A percentile compares a stretch with the other conserved stretches of the same genome.
These are phyloP conservation scores for Hycleus phaleratus DNA, from an alignment of 1,140 invertebrate genomes.

Conservation along the genomic window DNA sequence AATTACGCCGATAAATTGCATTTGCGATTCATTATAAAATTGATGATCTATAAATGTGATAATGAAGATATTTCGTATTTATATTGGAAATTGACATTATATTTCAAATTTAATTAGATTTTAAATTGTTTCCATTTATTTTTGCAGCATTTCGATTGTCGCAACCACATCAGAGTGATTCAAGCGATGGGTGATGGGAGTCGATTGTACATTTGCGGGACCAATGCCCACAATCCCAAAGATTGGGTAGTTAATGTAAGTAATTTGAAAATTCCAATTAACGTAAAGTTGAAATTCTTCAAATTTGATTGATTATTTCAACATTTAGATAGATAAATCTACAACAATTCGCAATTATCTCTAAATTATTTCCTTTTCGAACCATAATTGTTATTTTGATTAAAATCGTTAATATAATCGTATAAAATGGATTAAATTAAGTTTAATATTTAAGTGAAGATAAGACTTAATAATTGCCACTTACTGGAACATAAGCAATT, in stretches of 20 bases:
- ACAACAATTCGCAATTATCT: too few relatives aligned
- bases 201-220: slow-evolving; percentile 74
- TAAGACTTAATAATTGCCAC: too few relatives aligned
- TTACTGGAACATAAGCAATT: too few relatives aligned
- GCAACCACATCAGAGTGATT: slow-evolving; percentile 76
- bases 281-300: too few relatives aligned
- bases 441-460: too few relatives aligned
- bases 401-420: too few relatives aligned
- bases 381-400: too few relatives aligned
- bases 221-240: slow-evolving; percentile 79
- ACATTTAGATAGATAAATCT: too few relatives aligned
- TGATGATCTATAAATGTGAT: background rate
- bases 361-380: too few relatives aligned
- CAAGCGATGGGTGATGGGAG: slow-evolving; percentile 72
- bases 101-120: background rate
- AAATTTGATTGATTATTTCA: too few relatives aligned
- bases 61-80: background rate
- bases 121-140: slow-evolving; percentile 19
- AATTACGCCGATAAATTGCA: background rate
- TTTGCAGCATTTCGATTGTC: slow-evolving; percentile 72
- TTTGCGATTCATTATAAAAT: background rate
- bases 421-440: too few relatives aligned
- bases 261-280: slow-evolving; percentile 22
- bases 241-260: slow-evolving; percentile 79
- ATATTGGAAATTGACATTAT: background rate